Percentiles rank a stretch among this genome's conserved stretches.
Conservation (phyloP, 2,113 vertebrate species). For the Leptosomus discolor region DNA sequence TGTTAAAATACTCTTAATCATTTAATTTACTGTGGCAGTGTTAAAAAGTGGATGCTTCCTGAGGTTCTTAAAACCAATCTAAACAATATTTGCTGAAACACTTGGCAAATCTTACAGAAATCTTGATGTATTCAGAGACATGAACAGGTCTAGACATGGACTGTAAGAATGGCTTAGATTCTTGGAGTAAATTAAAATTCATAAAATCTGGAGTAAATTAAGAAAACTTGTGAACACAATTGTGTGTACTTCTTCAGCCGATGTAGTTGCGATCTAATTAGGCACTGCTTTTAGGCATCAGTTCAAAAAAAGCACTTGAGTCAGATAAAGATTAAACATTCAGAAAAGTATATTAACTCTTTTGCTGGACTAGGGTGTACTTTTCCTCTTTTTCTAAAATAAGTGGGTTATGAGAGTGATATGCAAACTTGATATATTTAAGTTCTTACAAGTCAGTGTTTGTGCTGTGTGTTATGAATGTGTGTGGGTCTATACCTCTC, state of each 20-base stretch:
- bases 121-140: neutral
- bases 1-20: neutral
- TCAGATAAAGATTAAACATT: neutral
- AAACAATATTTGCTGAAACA: neutral
- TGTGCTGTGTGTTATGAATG: neutral
- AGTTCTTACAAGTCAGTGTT: neutral
- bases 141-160: neutral
- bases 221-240: neutral
- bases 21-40: neutral
- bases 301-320: neutral
- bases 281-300: neutral
- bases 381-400: neutral
- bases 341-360: neutral
- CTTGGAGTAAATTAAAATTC: neutral
- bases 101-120: neutral
- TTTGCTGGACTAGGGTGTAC: neutral
- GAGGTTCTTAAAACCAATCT: neutral
- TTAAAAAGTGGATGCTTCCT: neutral
- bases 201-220: neutral
- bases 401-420: neutral
- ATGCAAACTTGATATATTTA: neutral
- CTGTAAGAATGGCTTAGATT: neutral
- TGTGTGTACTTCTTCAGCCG: neutral
- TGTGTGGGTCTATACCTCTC: neutral
- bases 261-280: neutral